Evolutionary conservation across 2,797 vertebrate species (phyloP).

Genomic region (Rousettus madagascariensis): DNA sequence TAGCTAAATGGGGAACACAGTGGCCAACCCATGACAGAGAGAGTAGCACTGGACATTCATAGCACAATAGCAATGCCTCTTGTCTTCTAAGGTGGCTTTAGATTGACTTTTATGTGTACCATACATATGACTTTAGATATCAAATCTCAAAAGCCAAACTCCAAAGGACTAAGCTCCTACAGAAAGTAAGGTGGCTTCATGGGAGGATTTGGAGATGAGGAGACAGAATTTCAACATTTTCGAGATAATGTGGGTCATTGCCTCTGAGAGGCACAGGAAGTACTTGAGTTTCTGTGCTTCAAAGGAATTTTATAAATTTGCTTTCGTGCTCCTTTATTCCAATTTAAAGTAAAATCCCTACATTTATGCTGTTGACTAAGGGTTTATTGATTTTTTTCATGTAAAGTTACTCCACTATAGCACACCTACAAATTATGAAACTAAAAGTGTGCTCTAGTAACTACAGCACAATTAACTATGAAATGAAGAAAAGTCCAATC

Average conservation of each 20-base stretch:
- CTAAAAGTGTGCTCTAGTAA: background rate
- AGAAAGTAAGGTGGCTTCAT: background rate
- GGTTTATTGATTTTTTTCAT: conserved; percentile 48
- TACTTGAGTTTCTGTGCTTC: background rate
- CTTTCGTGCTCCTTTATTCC: conserved; percentile 40
- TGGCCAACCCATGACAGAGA: background rate
- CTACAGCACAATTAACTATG: background rate
- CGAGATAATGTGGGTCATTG: background rate
- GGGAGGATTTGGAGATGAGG: background rate
- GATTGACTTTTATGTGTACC: background rate
- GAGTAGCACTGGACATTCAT: background rate
- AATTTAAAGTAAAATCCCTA: conserved; percentile 44
- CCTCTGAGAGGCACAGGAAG: background rate
- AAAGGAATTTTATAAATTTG: conserved; percentile 24
- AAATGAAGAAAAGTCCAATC: background rate
- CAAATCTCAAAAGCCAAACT: background rate
- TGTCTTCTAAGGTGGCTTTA: background rate
- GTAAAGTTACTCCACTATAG: background rate
- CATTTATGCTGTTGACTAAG: conserved; percentile 20
- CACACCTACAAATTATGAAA: background rate
- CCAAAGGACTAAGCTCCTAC: background rate
- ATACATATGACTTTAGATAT: background rate
- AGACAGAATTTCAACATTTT: background rate
- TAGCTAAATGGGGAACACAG: background rate
- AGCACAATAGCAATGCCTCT: background rate